phyloP scores from a whole-genome alignment of 2,113 vertebrate species.

The Amphilophus citrinellus region DNA sequence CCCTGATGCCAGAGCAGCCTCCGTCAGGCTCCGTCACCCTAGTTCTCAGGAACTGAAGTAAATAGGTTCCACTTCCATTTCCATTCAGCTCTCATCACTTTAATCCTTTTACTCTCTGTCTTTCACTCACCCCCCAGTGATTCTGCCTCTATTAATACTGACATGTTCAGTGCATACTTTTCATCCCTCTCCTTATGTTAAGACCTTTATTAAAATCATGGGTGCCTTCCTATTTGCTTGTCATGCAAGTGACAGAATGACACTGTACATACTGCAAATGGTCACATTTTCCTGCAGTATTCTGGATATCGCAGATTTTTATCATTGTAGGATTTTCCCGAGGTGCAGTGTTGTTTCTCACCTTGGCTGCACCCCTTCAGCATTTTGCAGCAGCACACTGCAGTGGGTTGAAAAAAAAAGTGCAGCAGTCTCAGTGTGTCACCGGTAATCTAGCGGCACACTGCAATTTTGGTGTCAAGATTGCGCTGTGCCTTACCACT shows the following conservation, averaged over 20 bases:
- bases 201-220: constrained; percentile 37
- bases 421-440: constrained; percentile 19
- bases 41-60: constrained; percentile 47
- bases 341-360: constrained; percentile 8
- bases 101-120: constrained; percentile 50
- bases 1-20: constrained; percentile 30
- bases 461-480: constrained; percentile 24
- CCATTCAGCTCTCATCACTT: constrained; percentile 50
- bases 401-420: constrained; percentile 9
- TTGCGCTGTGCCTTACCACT: constrained; percentile 7
- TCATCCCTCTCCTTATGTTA: constrained; percentile 24
- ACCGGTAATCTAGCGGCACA: constrained; percentile 4
- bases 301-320: background rate
- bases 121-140: constrained; percentile 25
- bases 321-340: constrained; percentile 10
- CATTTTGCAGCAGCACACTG: background rate
- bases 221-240: constrained; percentile 8
- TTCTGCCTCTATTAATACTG: constrained; percentile 41
- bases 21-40: constrained; percentile 51
- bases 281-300: constrained; percentile 11
- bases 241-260: constrained; percentile 32
- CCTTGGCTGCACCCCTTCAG: background rate
- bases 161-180: constrained; percentile 36
- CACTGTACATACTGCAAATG: constrained; percentile 12
- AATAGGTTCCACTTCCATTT: constrained; percentile 59